Base-by-base conservation (phyloP, 92 coral and sea anemone species). In the Umimayanthus kanabou region DNA sequence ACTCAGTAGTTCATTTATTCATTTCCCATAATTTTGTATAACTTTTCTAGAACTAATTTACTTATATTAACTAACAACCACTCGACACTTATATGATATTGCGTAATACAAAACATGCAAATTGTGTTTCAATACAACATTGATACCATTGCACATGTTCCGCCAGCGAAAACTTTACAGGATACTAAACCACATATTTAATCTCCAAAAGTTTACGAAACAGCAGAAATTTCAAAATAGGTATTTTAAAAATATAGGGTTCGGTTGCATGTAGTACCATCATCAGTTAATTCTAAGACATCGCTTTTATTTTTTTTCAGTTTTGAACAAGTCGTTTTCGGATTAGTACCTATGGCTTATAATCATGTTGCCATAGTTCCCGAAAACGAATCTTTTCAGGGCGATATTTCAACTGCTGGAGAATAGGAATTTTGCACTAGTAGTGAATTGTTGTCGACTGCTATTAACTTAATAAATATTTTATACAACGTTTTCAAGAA, bases 351-450 rank as follows among this genome's bases (percentile, higher is more conserved):
- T 11, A 28, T 26, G 13, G 50, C 11, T 61, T 37, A 22, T 26
- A 20, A 13, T 33, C 13, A 22, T 71, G 85, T 80, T 80, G 53
- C 85, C 85, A 80, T 80, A 61, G 85, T 40, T 58, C 49, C 73
- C 16, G 25, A 33, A 61, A 25, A 18, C 73, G 85, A 57, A 57
- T 37, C 69, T 53, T 53, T 53, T 11, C 58, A 53, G 18, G 3
- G 20, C 11, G 20, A 7, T 18, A 20, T 18, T 25, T 61, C 26
- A 3, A 22, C 69, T 18, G 6, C 6, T 3, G 4, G 69, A 20
- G 25, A 22, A 61, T 20, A 3, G 23, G 4, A 4, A 61, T 4
- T 33, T 18, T 61, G 69, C 4, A 18, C 26, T 61, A 20, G 69
- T 22, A 61, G 69, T 22, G 25, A 61, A 61, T 61, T 61, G 25